These are phyloP conservation scores for Hyaena hyaena DNA, from an alignment of 2,113 vertebrate species.

Conservation along the genomic window DNA sequence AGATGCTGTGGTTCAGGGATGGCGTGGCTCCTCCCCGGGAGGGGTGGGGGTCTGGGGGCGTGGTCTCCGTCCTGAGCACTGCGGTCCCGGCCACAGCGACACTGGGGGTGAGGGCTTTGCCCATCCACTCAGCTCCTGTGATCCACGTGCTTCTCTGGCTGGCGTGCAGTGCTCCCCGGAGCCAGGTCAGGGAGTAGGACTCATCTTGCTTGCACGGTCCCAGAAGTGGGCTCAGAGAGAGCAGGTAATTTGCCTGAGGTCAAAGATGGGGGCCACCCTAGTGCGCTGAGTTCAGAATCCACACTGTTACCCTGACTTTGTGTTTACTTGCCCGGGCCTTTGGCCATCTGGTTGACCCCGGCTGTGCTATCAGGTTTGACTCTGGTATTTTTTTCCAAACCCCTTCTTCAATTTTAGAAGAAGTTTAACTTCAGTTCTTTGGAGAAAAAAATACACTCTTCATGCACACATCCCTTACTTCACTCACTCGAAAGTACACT, in stretches of 20 bases:
- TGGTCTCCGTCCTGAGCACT: accelerated
- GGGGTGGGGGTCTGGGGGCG: not conserved
- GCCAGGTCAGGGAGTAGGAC: accelerated
- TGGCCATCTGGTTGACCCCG: accelerated
- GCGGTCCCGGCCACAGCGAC: not conserved
- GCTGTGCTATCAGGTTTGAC: accelerated
- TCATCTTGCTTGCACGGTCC: accelerated
- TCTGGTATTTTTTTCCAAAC: not conserved
- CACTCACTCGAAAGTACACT: not conserved
- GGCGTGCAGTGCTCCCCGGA: accelerated
- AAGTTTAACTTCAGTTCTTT: not conserved
- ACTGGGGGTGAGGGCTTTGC: accelerated
- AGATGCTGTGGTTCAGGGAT: not conserved
- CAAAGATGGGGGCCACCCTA: not conserved
- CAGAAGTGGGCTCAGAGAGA: too few relatives aligned
- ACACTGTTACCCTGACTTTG: accelerated
- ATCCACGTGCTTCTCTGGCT: not conserved
- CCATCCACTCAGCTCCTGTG: not conserved
- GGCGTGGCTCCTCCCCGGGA: accelerated
- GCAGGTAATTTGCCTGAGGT: not conserved
- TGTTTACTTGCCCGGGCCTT: accelerated
- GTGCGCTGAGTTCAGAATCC: not conserved
- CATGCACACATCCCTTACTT: not conserved
- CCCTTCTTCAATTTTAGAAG: not conserved
- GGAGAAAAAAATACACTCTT: not conserved